Evolutionary conservation across 2,888 invertebrate species (phyloP).

Genomic region (Megalurothrips usitatus): DNA sequence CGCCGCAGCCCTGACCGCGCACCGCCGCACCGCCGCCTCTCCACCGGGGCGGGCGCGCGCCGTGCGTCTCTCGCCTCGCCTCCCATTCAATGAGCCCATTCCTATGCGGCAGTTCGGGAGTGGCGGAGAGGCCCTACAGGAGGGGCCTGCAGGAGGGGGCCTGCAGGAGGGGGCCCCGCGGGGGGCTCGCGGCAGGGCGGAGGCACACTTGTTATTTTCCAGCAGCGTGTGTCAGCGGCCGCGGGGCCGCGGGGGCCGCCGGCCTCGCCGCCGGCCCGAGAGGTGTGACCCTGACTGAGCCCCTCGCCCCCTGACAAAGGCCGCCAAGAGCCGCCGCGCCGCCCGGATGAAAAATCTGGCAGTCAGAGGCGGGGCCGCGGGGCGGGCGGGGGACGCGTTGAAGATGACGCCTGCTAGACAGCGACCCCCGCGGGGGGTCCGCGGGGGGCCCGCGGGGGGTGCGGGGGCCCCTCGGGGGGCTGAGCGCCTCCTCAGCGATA

Average conservation of each 20-base stretch:
- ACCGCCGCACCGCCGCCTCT: background rate
- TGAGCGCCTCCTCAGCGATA: background rate
- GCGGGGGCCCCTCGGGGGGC: background rate
- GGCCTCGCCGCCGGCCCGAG: no score
- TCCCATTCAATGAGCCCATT: constrained; percentile 8
- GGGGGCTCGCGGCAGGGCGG: background rate
- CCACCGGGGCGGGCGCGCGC: background rate
- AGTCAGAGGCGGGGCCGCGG: background rate
- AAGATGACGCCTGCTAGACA: no score
- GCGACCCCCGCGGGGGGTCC: background rate
- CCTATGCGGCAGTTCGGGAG: background rate
- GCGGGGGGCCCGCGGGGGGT: background rate
- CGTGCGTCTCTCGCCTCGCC: background rate
- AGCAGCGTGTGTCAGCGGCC: no score
- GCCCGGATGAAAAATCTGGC: no score
- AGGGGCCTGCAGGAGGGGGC: background rate
- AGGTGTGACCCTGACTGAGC: no score
- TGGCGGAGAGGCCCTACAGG: no score
- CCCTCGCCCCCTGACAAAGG: no score
- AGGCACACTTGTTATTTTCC: background rate
- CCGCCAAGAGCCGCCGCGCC: no score
- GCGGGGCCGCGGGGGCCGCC: no score
- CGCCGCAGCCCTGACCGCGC: background rate
- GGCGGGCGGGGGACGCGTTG: background rate
- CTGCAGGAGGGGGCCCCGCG: background rate